Evolutionary conservation across 2,113 vertebrate genomes (phyloP).

Genomic region (Osmerus eperlanus): DNA sequence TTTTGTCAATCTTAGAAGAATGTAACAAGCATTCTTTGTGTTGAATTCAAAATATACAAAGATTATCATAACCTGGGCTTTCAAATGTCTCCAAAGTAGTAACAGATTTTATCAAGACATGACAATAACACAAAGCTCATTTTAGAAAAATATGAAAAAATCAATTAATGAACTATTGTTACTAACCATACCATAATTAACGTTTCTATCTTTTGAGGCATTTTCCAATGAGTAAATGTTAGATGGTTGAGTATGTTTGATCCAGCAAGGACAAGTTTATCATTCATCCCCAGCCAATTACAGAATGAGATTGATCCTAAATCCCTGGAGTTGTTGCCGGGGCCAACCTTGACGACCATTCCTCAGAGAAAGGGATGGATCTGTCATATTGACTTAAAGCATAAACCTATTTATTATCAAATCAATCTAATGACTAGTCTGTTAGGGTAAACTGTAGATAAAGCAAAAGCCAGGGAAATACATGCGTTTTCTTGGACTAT

Average conservation of each 20-base stretch:
- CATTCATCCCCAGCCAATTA: slow-evolving; percentile 53
- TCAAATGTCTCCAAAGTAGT: background rate
- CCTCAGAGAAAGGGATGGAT: background rate
- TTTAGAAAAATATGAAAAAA: no score
- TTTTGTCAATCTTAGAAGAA: background rate
- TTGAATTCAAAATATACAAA: background rate
- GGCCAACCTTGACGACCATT: slow-evolving; percentile 18
- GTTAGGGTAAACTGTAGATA: no score
- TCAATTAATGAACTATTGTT: no score
- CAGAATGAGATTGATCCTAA: slow-evolving; percentile 43
- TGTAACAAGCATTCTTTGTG: background rate
- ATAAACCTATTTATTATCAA: slow-evolving; percentile 3
- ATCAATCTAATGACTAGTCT: no score
- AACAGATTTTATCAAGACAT: background rate
- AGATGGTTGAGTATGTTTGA: slow-evolving; percentile 10
- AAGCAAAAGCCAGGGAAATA: no score
- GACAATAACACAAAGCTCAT: no score
- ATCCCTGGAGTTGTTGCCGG: slow-evolving; percentile 18
- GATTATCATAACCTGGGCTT: background rate
- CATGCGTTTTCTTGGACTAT: no score
- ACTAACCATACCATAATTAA: background rate
- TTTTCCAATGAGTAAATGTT: slow-evolving; percentile 3
- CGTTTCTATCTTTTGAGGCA: no score
- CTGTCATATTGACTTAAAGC: slow-evolving; percentile 20
- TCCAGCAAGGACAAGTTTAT: slow-evolving; percentile 23